Conservation (phyloP, 2,113 vertebrate species). For the Ascaphus truei region DNA sequence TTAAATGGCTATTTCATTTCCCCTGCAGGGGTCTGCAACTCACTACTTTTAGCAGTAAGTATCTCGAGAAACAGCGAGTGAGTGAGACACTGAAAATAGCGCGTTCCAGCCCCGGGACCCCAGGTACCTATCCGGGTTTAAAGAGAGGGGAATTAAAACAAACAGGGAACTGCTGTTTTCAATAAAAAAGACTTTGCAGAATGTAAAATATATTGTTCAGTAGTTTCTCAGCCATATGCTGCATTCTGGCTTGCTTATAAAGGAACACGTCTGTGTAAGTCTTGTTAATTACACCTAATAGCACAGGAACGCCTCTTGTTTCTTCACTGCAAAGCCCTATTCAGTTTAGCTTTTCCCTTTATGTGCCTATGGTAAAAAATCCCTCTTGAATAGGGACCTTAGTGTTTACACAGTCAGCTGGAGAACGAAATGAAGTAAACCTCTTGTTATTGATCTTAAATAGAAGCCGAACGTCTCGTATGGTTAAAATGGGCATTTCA, state of each 20-base stretch:
- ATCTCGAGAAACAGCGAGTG: no score
- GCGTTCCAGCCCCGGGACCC: no score
- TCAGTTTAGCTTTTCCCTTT: not conserved
- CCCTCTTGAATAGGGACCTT: not conserved
- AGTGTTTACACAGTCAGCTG: not conserved
- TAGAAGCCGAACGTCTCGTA: conserved; percentile 42
- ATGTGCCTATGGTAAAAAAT: not conserved
- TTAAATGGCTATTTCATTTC: no score
- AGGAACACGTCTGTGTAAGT: not conserved
- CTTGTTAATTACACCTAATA: not conserved
- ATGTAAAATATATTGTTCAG: not conserved
- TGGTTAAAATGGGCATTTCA: conserved; percentile 38
- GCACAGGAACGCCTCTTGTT: not conserved
- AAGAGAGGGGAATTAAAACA: no score
- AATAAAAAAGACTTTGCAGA: no score
- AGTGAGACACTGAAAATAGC: no score
- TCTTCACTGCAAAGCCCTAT: not conserved
- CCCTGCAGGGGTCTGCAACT: no score
- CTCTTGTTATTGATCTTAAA: conserved; percentile 1
- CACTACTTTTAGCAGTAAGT: no score
- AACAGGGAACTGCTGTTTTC: no score
- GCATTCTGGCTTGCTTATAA: not conserved
- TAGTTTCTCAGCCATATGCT: not conserved
- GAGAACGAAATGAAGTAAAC: not conserved
- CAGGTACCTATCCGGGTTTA: no score